A percentile compares a stretch with the other conserved stretches of the same genome.
These are phyloP conservation scores for Clinocottus analis DNA, from an alignment of 2,113 vertebrate species.

Conservation along the genomic window DNA sequence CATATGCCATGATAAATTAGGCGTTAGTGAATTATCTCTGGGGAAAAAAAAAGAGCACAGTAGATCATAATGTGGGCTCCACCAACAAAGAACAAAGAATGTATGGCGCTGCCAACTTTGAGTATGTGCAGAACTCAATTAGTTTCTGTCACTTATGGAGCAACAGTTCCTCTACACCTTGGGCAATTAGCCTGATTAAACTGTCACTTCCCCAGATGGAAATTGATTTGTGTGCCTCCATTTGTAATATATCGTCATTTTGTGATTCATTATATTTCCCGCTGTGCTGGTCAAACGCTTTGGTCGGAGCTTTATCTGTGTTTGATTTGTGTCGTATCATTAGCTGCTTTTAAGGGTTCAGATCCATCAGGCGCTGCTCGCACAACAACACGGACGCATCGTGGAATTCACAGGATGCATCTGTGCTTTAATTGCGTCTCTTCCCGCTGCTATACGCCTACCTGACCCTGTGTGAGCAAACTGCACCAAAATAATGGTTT, in stretches of 20 bases:
- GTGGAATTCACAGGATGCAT: not conserved
- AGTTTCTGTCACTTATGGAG: conserved; percentile 23
- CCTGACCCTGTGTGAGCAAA: not conserved
- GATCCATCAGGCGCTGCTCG: not conserved
- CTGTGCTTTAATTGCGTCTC: not conserved
- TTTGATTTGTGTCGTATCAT: conserved; percentile 18
- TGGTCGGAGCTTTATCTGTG: conserved; percentile 11
- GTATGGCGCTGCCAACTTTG: not conserved
- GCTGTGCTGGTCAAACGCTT: not conserved
- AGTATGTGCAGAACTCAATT: conserved; percentile 26
- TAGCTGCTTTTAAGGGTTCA: conserved; percentile 26
- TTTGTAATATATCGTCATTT: conserved; percentile 37
- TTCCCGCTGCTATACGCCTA: not conserved
- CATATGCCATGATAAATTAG: conserved; percentile 49
- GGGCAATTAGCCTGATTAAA: conserved; percentile 64
- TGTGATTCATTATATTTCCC: conserved; percentile 37
- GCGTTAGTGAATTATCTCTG: conserved; percentile 40
- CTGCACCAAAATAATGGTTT: conserved; percentile 21
- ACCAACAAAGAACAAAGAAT: conserved; percentile 22
- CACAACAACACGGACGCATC: not conserved
- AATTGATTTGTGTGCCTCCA: conserved; percentile 47
- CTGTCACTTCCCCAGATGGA: conserved; percentile 54
- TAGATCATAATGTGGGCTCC: conserved; percentile 16
- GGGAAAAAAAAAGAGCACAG: not conserved
- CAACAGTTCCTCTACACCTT: conserved; percentile 38